Base-by-base conservation (phyloP, 2,888 invertebrate genomes). In the Drosophila anomalata region DNA sequence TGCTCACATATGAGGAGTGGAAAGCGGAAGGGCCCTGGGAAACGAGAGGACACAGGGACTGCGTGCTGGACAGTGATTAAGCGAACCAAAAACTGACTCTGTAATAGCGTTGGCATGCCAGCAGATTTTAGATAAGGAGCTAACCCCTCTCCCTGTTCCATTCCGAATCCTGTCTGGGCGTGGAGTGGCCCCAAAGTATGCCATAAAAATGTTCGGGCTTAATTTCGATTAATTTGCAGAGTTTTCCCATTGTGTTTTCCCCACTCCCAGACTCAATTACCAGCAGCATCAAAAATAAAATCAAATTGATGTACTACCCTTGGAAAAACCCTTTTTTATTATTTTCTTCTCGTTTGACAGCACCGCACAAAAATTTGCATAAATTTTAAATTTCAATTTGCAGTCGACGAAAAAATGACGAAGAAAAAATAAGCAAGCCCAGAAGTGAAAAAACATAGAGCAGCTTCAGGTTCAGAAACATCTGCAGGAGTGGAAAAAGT, bases 371-470 rank as follows among this genome's bases (percentile, higher is more conserved):
- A 60, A 77, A 88, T 88, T 85, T 85, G 84, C 88, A 85, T 85
- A 85, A 83, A 85, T 88, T 85, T 85, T 88, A 85, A 85, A 85
- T 85, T 85, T 85, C 85, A 85, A 85, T 85, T 85, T 85, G 88
- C 87, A 71, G 69, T 66, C 63, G 53, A 46, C 57, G 36, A 58
- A 63, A 55, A 57, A 60, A 54, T 57, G 31, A 42, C 50, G 52
- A 61, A 44, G 57, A 61, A n/a, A 24, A 54, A 60, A 50, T 73
- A 55, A 63, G 51, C 58, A 72, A 62, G 36, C 57, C 46, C 63
- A 47, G 44, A 44, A 70, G 22, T 11, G 11, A 42, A 39, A 41
- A 72, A 71, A 47, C 41, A 52, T 12, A 26, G 65, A 42, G n/a
- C 17, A 70, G 68, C 44, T 56, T 9, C 65, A 73, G 71, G 47